phyloP scores from a whole-genome alignment of 1,140 invertebrate genomes.

The Brachionus paranguensis region DNA sequence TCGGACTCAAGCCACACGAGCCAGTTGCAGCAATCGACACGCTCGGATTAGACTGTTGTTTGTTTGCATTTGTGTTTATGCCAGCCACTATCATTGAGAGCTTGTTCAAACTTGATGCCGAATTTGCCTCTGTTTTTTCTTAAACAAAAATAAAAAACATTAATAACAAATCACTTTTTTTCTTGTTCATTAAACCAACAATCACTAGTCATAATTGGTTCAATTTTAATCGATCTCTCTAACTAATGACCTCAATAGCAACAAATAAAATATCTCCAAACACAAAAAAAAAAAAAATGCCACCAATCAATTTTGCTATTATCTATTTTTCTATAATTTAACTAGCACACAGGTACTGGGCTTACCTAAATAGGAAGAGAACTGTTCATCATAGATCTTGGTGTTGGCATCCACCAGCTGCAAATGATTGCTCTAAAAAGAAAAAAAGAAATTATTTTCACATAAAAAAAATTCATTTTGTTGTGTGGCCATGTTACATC shows the following conservation, averaged over 20 bases:
- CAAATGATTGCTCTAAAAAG: constrained; percentile 24
- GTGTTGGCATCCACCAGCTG: neutral
- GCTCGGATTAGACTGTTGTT: neutral
- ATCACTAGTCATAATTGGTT: neutral
- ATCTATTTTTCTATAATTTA: neutral
- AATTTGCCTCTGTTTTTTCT: constrained; percentile 22
- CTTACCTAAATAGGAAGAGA: constrained; percentile 21
- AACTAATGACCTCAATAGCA: neutral
- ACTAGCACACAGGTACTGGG: neutral
- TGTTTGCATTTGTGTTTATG: constrained; percentile 18
- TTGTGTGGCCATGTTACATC: neutral
- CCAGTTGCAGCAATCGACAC: neutral
- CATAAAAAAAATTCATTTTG: neutral
- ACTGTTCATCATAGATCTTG: constrained; percentile 14
- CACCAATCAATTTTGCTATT: neutral
- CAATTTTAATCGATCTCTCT: neutral
- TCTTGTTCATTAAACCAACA: neutral
- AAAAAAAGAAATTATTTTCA: neutral
- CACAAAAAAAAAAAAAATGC: neutral
- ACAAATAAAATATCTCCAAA: neutral
- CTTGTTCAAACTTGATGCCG: constrained; percentile 26
- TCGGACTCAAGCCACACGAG: neutral
- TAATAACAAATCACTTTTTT: neutral
- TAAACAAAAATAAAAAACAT: neutral
- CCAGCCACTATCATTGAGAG: constrained; percentile 25